phyloP scores from a whole-genome alignment of 2,888 invertebrate genomes.

The Andrena trimmerana region DNA sequence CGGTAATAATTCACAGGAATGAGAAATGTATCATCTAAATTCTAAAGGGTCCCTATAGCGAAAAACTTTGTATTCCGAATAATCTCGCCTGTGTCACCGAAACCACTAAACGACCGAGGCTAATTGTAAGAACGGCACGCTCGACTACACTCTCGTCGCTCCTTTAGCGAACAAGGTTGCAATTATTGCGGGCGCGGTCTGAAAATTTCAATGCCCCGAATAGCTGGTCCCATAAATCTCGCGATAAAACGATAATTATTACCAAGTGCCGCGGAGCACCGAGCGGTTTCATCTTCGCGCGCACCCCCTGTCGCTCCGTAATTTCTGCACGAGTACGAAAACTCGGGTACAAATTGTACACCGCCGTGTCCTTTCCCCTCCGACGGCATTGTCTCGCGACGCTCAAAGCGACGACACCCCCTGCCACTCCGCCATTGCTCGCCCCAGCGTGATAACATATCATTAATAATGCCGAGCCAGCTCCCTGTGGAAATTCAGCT shows the following conservation, averaged over 20 bases:
- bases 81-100: too few relatives aligned
- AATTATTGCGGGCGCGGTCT: constrained; percentile 40
- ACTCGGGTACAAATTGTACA: constrained; percentile 65
- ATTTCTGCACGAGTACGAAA: constrained; percentile 64
- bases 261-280: constrained; percentile 25
- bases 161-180: constrained; percentile 34
- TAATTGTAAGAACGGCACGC: constrained; percentile 33
- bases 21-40: too few relatives aligned
- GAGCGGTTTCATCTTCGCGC: constrained; percentile 42
- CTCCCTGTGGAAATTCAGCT: constrained; percentile 40
- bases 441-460: constrained; percentile 61
- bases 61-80: too few relatives aligned
- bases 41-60: too few relatives aligned
- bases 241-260: constrained; percentile 57
- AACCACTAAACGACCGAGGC: neutral
- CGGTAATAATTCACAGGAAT: too few relatives aligned
- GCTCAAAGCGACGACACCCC: constrained; percentile 61
- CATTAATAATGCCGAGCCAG: constrained; percentile 57
- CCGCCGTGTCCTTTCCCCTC: constrained; percentile 4
- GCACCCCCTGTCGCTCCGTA: constrained; percentile 26
- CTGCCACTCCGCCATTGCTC: neutral
- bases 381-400: constrained; percentile 52
- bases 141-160: constrained; percentile 3
- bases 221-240: constrained; percentile 50
- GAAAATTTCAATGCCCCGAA: constrained; percentile 45